Evolutionary conservation across 2,888 invertebrate genomes (phyloP).

Genomic region (Apamea anceps): DNA sequence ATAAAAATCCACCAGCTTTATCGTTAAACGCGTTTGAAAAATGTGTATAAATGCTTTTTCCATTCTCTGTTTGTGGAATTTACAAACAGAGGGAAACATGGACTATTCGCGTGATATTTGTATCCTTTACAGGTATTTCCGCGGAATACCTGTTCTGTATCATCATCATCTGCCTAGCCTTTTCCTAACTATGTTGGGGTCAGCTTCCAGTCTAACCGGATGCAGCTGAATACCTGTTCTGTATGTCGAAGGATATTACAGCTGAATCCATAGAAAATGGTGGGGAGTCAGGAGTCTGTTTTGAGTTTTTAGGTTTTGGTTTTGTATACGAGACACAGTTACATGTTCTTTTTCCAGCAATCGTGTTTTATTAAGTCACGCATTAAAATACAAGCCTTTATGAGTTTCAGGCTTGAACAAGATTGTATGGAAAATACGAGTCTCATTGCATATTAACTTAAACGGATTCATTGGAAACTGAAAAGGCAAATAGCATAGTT

Average conservation of each 20-base stretch:
- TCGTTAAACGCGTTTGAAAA: slow-evolving; percentile 35
- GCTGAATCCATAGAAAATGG: not conserved
- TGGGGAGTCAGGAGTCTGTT: not conserved
- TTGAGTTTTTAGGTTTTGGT: not conserved
- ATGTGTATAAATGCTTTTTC: slow-evolving; percentile 39
- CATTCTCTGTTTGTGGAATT: slow-evolving; percentile 29
- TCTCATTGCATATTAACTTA: not conserved
- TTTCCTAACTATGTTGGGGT: too few relatives aligned
- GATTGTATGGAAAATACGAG: not conserved
- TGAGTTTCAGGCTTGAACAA: not conserved
- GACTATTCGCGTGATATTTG: slow-evolving; percentile 6
- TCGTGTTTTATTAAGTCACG: not conserved
- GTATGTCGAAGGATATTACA: not conserved
- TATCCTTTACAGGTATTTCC: not conserved
- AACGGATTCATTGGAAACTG: not conserved
- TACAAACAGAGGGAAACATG: slow-evolving; percentile 16
- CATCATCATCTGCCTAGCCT: too few relatives aligned
- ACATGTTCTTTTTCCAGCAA: not conserved
- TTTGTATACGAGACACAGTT: not conserved
- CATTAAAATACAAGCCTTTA: not conserved
- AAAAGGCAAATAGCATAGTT: not conserved
- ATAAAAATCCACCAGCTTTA: slow-evolving; percentile 24
- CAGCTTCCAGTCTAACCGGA: too few relatives aligned
- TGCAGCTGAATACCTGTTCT: not conserved
- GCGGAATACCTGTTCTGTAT: not conserved